Percentiles rank a stretch among this genome's conserved stretches.
These are phyloP conservation scores for Orthochromis indermauri DNA, from an alignment of 2,113 vertebrate species.

Conservation along the genomic window DNA sequence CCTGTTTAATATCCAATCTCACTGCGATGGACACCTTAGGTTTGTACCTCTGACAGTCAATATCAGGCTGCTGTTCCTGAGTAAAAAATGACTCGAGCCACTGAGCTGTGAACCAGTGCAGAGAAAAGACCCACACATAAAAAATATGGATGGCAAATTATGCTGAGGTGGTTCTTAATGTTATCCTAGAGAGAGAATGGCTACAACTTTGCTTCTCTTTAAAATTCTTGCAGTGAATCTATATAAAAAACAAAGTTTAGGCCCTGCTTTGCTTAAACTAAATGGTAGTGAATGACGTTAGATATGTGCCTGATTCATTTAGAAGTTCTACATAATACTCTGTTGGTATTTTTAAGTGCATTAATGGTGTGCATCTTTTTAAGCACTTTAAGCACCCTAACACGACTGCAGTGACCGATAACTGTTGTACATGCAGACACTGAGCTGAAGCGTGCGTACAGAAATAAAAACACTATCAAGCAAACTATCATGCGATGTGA, in stretches of 20 bases:
- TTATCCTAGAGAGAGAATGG: neutral
- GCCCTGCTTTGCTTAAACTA: neutral
- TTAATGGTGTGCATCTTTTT: neutral
- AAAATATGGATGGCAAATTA: neutral
- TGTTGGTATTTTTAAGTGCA: neutral
- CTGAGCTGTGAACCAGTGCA: neutral
- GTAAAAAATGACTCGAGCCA: neutral
- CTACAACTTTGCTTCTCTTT: neutral
- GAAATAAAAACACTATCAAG: constrained; percentile 14
- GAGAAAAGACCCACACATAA: neutral
- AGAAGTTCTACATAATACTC: neutral
- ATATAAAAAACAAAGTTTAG: neutral
- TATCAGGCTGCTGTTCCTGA: neutral
- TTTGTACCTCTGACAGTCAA: neutral
- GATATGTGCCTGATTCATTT: neutral
- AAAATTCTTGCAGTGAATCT: neutral
- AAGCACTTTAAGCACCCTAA: neutral
- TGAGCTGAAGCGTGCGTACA: neutral
- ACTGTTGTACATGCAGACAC: neutral
- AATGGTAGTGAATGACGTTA: neutral
- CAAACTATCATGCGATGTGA: neutral
- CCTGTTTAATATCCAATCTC: neutral
- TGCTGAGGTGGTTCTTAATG: neutral
- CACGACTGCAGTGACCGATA: neutral
- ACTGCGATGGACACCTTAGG: neutral